Conservation (phyloP, 1,140 invertebrate genomes). For the Leucophenga varia region DNA sequence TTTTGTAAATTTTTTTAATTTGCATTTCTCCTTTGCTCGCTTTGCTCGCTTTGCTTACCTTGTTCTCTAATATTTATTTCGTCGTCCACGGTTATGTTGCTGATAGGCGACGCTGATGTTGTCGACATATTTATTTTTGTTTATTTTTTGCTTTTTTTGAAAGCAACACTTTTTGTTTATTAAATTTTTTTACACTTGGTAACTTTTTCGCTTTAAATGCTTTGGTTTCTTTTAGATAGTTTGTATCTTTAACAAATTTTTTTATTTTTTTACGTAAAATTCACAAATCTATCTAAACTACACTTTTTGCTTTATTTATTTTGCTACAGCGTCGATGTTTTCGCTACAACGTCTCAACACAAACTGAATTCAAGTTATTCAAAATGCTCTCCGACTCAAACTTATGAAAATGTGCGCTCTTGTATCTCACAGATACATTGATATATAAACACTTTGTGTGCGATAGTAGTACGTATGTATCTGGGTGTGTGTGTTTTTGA, state of each 20-base stretch:
- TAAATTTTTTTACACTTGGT: constrained; percentile 9
- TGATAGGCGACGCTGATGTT: constrained; percentile 52
- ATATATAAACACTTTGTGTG: no score
- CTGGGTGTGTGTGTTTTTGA: constrained; percentile 29
- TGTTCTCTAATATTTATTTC: constrained; percentile 52
- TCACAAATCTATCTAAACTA: neutral
- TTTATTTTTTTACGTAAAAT: no score
- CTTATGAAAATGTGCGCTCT: constrained; percentile 32
- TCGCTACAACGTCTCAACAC: constrained; percentile 47
- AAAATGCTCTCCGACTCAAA: constrained; percentile 46
- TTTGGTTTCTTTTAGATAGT: constrained; percentile 14
- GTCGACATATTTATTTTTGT: constrained; percentile 45
- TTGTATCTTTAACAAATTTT: no score
- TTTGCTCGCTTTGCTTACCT: constrained; percentile 29
- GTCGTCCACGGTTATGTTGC: constrained; percentile 55
- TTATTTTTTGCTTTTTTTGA: constrained; percentile 4
- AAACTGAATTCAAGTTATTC: constrained; percentile 40
- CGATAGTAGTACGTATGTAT: neutral
- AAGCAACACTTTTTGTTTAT: constrained; percentile 9
- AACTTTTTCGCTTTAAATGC: constrained; percentile 7
- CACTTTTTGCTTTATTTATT: constrained; percentile 16
- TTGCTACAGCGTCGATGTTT: constrained; percentile 24
- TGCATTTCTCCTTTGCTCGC: neutral
- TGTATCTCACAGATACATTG: no score
- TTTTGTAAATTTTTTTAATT: constrained; percentile 8